A percentile compares a stretch with the other conserved stretches of the same genome.
phyloP scores from a whole-genome alignment of 2,888 invertebrate species.

The Coenonympha arcania region DNA sequence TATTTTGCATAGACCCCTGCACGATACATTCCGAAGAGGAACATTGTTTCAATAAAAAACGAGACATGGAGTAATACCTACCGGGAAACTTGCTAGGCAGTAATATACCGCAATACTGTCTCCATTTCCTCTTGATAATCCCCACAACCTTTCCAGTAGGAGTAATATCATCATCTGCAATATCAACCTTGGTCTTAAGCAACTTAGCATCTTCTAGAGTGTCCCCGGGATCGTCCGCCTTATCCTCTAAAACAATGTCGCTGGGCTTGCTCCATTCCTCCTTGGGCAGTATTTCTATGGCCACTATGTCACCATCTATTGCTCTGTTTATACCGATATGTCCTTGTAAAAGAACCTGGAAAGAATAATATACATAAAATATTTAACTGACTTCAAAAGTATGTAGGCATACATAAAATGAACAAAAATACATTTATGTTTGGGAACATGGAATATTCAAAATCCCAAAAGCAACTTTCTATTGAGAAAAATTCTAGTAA shows the following conservation, averaged over 20 bases:
- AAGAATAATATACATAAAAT: slow-evolving; percentile 29
- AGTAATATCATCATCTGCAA: slow-evolving; percentile 56
- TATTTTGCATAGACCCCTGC: too few species aligned
- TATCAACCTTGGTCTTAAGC: slow-evolving; percentile 39
- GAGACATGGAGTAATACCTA: slow-evolving; percentile 29
- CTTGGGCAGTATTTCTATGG: slow-evolving; percentile 89
- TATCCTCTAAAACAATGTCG: slow-evolving; percentile 85
- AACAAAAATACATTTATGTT: too few species aligned
- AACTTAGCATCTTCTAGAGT: slow-evolving; percentile 74
- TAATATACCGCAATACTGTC: slow-evolving; percentile 97
- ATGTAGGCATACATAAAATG: too few species aligned
- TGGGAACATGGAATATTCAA: too few species aligned
- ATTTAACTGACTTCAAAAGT: too few species aligned
- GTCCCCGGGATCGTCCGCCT: slow-evolving; percentile 81
- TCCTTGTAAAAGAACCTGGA: slow-evolving; percentile 88
- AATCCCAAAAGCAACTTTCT: neutral
- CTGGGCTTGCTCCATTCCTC: slow-evolving; percentile 93
- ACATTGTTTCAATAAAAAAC: too few species aligned
- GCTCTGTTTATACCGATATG: slow-evolving; percentile 90
- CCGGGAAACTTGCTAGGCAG: slow-evolving; percentile 82
- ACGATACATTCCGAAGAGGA: too few species aligned
- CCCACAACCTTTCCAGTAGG: slow-evolving; percentile 81
- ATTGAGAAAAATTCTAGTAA: too few species aligned
- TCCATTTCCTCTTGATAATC: slow-evolving; percentile 95
- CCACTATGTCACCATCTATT: slow-evolving; percentile 95